Percentiles rank a stretch among this genome's conserved stretches.
phyloP scores from a whole-genome alignment of 2,888 invertebrate genomes.

The Coremacera marginata region DNA sequence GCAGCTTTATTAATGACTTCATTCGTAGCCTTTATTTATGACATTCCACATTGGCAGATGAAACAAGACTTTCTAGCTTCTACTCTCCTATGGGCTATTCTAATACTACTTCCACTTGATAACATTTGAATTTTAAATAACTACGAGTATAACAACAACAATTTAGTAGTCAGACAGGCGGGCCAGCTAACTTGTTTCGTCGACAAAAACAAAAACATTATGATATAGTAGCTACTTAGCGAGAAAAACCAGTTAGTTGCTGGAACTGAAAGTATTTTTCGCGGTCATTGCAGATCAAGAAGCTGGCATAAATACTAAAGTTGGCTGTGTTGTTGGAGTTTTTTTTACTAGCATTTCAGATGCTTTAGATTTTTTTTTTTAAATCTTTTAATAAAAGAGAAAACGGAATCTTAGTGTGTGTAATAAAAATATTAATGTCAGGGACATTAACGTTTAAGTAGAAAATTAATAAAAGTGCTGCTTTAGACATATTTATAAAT shows the following conservation, averaged over 20 bases:
- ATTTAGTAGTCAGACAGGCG: not conserved
- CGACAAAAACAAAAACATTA: not conserved
- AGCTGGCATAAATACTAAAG: slow-evolving; percentile 20
- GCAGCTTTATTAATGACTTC: too few species aligned
- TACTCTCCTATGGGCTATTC: not conserved
- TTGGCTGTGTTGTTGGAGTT: slow-evolving; percentile 3
- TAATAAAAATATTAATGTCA: not conserved
- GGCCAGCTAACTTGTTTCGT: not conserved
- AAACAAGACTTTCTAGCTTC: not conserved
- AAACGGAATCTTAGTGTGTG: not conserved
- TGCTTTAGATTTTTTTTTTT: not conserved
- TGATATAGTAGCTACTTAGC: slow-evolving; percentile 7
- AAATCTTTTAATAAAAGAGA: not conserved
- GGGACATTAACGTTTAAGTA: not conserved
- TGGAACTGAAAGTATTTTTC: slow-evolving; percentile 24
- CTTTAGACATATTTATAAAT: too few species aligned
- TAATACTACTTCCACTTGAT: not conserved
- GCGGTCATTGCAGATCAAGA: slow-evolving; percentile 33
- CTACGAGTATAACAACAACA: not conserved
- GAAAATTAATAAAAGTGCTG: too few species aligned
- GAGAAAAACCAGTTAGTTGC: slow-evolving; percentile 26
- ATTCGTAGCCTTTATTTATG: too few species aligned
- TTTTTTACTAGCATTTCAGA: not conserved
- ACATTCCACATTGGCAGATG: too few species aligned
- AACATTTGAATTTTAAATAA: not conserved